Evolutionary conservation across 2,797 vertebrate genomes (phyloP), one percentile per base, ranked within the genome.

Genomic region (Neopelma chrysocephalum): DNA sequence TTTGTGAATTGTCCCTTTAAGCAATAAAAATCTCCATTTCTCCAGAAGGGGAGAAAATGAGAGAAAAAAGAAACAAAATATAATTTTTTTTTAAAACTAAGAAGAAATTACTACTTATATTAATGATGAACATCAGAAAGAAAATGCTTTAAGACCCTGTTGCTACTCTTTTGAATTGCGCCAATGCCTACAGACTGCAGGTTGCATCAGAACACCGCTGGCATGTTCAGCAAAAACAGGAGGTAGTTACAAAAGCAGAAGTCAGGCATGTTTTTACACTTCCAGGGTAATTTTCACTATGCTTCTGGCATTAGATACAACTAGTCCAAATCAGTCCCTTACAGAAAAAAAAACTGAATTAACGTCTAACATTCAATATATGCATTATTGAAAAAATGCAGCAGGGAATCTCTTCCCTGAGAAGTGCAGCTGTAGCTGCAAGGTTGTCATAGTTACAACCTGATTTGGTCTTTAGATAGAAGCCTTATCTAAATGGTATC

Each of bases 401-500:
- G 82, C 10, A 11, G 22, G 84, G 79, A 8, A 72, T n/a, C 20
- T 54, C 26, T 60, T 61, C 79, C 93, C 68, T 70, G 34, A 12
- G 12, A 69, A 72, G 42, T 10, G 61, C 42, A 90, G 91, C 79
- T 88, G 62, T 36, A 80, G 32, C 76, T 65, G 79, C 2, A 6
- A 79, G 56, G 91, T 61, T 90, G 92, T 90, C 93, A 96, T 45
- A 93, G 95, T 92, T 65, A 92, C 90, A 87, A 36, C 50, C 68
- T 21, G 51, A 89, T 77, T 36, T 66, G 82, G 21, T 65, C 64
- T 73, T 43, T 7, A 86, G 87, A 75, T 22, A 58, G 38, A 36
- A 77, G 60, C 36, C 66, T 68, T 70, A 92, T 89, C 84, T 76
- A 70, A 91, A 83, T 29, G 40, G 38, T n/a, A 83, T n/a, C 62